Conservation (phyloP, 2,888 invertebrate genomes). For the Melanargia galathea region DNA sequence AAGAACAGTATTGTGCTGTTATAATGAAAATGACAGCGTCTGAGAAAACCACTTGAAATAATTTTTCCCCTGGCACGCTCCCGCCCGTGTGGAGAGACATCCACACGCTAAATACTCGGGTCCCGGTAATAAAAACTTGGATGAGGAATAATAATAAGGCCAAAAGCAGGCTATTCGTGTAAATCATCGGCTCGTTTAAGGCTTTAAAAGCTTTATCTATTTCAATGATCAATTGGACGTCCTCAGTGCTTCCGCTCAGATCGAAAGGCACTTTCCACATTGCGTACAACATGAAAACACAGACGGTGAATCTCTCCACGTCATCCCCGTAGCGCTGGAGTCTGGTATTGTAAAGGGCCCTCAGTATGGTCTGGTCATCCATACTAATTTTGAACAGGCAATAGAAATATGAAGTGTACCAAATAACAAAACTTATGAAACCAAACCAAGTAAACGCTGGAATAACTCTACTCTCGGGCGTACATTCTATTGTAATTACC, state of each 20-base stretch:
- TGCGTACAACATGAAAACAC: conserved; percentile 49
- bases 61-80: conserved; percentile 52
- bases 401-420: conserved; percentile 53
- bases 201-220: conserved; percentile 54
- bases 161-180: conserved; percentile 46
- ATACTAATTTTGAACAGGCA: conserved; percentile 50
- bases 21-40: conserved; percentile 53
- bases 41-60: conserved; percentile 55
- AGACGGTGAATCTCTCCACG: conserved; percentile 52
- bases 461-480: conserved; percentile 34
- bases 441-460: conserved; percentile 50
- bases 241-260: conserved; percentile 46
- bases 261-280: conserved; percentile 58
- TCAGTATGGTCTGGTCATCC: conserved; percentile 58
- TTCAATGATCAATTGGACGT: conserved; percentile 50
- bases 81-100: conserved; percentile 48
- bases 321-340: conserved; percentile 63
- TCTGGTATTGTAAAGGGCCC: conserved; percentile 60
- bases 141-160: conserved; percentile 44
- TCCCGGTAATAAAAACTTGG: conserved; percentile 46
- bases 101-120: conserved; percentile 54
- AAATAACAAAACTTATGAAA: conserved; percentile 46
- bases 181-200: conserved; percentile 53
- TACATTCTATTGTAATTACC: conserved; percentile 41
- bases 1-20: conserved; percentile 53